phyloP scores from a whole-genome alignment of 2,797 vertebrate species.

The Enteromius argenteus region DNA sequence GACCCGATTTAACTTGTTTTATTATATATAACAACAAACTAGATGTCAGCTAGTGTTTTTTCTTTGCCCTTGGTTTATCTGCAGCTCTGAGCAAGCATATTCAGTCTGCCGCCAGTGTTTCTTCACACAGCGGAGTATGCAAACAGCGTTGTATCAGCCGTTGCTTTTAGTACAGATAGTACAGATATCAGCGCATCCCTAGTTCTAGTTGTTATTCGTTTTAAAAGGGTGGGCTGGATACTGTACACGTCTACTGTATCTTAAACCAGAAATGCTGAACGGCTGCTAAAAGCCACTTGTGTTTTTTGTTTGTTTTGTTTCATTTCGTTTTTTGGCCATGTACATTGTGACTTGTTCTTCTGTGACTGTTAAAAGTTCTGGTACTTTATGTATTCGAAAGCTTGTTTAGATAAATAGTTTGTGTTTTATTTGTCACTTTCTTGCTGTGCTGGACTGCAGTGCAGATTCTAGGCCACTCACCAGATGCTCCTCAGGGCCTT shows the following conservation, averaged over 20 bases:
- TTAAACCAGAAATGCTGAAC: constrained; percentile 10
- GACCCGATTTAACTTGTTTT: constrained; percentile 5
- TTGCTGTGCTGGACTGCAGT: background rate
- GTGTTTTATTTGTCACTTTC: constrained; percentile 18
- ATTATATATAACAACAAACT: background rate
- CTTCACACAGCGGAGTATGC: background rate
- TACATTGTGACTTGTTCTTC: constrained; percentile 11
- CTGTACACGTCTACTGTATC: background rate
- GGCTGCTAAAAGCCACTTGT: background rate
- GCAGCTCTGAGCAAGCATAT: background rate
- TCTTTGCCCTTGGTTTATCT: constrained; percentile 32
- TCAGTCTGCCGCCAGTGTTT: constrained; percentile 4
- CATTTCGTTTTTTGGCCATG: background rate
- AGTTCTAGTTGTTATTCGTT: background rate
- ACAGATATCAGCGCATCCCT: constrained; percentile 7
- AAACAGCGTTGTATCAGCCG: background rate
- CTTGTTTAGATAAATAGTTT: constrained; percentile 6
- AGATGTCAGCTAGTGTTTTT: constrained; percentile 13
- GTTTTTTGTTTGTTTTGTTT: background rate
- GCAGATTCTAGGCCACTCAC: constrained; percentile 33
- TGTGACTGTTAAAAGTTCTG: constrained; percentile 20
- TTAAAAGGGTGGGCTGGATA: constrained; percentile 1
- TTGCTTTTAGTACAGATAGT: constrained; percentile 15
- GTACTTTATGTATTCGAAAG: background rate
- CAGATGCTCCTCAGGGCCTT: constrained; percentile 43